Conservation (phyloP, 2,113 vertebrate genomes). For the Sebastes schlegelii region DNA sequence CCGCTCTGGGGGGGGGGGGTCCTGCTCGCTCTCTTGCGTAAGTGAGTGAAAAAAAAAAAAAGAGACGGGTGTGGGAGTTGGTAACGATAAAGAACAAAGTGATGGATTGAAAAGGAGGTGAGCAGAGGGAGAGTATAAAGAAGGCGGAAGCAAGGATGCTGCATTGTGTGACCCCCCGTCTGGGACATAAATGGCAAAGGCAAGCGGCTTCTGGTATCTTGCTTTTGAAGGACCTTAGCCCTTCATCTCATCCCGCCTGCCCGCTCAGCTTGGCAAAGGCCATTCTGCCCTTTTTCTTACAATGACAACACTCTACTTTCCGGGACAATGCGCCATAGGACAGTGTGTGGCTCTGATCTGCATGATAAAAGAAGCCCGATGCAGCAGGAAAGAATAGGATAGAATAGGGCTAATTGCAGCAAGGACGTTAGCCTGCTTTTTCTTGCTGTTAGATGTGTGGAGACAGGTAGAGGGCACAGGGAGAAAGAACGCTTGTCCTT, state of each 20-base stretch:
- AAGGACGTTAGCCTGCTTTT: conserved; percentile 9
- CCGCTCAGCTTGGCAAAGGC: conserved; percentile 56
- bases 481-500: conserved; percentile 10
- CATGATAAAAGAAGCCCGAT: conserved; percentile 61
- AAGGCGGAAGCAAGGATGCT: conserved; percentile 20
- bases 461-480: conserved; percentile 43
- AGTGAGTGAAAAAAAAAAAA: background rate
- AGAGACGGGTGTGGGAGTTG: conserved; percentile 4
- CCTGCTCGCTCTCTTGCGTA: background rate
- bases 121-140: conserved; percentile 13
- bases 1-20: background rate
- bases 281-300: conserved; percentile 57
- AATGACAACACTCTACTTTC: conserved; percentile 46
- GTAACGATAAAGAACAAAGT: conserved; percentile 38
- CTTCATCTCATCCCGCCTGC: conserved; percentile 43
- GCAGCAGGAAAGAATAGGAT: conserved; percentile 42
- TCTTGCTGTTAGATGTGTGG: background rate
- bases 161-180: conserved; percentile 44
- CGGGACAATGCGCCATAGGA: conserved; percentile 55
- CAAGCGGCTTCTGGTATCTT: conserved; percentile 38
- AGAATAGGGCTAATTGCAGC: conserved; percentile 41
- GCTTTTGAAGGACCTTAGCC: conserved; percentile 52
- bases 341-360: conserved; percentile 61
- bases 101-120: conserved; percentile 19
- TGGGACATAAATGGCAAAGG: conserved; percentile 56